A percentile compares a stretch with the other conserved stretches of the same genome.
Conservation (phyloP, 2,113 vertebrate genomes). For the Mastomys natalensis region DNA sequence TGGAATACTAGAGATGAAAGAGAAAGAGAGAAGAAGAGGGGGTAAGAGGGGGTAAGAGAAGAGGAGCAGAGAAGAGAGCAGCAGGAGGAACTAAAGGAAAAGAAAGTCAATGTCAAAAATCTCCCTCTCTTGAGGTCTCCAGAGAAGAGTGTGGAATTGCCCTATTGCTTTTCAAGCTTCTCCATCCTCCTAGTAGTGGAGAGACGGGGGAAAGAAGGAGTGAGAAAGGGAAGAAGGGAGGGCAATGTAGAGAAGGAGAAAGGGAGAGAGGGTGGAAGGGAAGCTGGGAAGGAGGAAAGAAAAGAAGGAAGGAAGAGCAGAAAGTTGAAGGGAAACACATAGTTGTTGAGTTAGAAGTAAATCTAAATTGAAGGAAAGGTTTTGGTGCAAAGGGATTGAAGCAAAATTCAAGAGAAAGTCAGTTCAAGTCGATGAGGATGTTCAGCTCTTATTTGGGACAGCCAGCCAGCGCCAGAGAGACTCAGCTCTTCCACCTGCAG, state of each 20-base stretch:
- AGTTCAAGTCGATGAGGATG: not conserved
- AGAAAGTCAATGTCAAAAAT: not conserved
- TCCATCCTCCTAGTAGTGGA: not conserved
- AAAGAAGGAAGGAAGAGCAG: not conserved
- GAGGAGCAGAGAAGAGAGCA: no score
- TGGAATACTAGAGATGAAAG: not conserved
- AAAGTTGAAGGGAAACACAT: conserved; percentile 37
- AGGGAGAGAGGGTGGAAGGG: not conserved
- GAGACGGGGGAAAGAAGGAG: not conserved
- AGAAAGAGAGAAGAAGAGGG: not conserved
- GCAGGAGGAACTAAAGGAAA: no score
- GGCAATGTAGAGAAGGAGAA: not conserved
- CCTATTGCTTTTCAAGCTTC: not conserved
- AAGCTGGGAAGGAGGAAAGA: no score
- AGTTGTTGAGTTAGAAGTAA: conserved; percentile 18
- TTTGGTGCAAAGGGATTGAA: conserved; percentile 73
- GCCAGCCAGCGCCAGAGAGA: not conserved
- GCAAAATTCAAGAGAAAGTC: conserved; percentile 62
- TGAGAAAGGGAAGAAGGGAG: not conserved
- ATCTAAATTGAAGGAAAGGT: not conserved
- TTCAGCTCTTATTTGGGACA: conserved; percentile 31
- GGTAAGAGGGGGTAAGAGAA: no score
- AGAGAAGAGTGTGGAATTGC: not conserved
- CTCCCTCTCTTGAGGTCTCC: not conserved
- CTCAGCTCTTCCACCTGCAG: not conserved